Percentiles rank a stretch among this genome's conserved stretches.
These are phyloP conservation scores for Euplexia lucipara DNA, from an alignment of 2,888 invertebrate genomes.

Conservation along the genomic window DNA sequence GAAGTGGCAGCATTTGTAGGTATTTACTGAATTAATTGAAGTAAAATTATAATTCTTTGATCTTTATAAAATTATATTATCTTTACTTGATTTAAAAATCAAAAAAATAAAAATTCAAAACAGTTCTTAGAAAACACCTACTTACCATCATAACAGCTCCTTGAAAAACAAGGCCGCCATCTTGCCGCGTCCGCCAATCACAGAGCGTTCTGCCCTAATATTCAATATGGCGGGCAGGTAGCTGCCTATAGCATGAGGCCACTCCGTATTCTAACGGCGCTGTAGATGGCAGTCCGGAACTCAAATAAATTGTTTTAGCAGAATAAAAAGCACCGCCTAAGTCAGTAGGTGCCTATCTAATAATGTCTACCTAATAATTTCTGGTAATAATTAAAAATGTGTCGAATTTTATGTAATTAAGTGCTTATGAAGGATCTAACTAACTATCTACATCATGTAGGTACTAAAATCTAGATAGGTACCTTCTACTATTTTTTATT, in stretches of 20 bases:
- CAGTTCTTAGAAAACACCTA: conserved; percentile 67
- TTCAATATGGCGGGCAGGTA: conserved; percentile 82
- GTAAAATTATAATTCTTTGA: not conserved
- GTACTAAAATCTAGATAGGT: conserved; percentile 11
- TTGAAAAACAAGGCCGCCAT: conserved; percentile 81
- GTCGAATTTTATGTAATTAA: not conserved
- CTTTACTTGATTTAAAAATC: too few species aligned
- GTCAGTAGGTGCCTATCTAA: not conserved
- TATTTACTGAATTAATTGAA: not conserved
- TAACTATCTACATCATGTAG: not conserved
- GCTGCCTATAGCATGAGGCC: conserved; percentile 74
- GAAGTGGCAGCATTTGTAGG: not conserved
- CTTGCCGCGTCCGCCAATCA: conserved; percentile 84
- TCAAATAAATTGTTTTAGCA: conserved; percentile 52
- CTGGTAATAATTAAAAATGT: not conserved
- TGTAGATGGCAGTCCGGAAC: conserved; percentile 70
- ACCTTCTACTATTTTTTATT: too few species aligned
- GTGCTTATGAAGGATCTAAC: not conserved
- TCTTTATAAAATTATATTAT: not conserved
- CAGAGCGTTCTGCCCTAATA: conserved; percentile 70
- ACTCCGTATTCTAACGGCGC: conserved; percentile 80
- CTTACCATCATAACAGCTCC: conserved; percentile 54
- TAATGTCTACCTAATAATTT: not conserved
- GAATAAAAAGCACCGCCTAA: not conserved
- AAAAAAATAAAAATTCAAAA: conserved; percentile 11